Evolutionary conservation across 2,888 invertebrate genomes (phyloP).

Genomic region (Anagyrus pseudococci): DNA sequence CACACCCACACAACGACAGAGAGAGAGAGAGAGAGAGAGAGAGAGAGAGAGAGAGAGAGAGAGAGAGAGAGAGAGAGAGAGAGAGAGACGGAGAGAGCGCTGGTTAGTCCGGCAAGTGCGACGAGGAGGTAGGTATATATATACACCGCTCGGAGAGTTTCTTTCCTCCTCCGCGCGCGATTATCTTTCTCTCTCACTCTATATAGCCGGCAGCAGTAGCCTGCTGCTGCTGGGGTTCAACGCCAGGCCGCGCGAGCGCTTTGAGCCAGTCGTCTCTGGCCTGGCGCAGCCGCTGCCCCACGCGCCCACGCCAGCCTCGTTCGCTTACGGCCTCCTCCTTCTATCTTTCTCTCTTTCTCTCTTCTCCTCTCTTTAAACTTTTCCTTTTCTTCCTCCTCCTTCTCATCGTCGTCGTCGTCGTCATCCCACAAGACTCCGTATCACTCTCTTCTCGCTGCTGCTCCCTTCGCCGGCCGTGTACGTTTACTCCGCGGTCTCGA

Average conservation of each 20-base stretch:
- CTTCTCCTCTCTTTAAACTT: not conserved
- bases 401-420: too few relatives aligned
- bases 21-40: too few relatives aligned
- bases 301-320: constrained; percentile 2
- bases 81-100: not conserved
- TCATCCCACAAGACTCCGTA: too few relatives aligned
- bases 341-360: constrained; percentile 4
- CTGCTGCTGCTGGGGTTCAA: constrained; percentile 17
- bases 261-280: constrained; percentile 25
- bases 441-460: too few relatives aligned
- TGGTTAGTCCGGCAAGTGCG: constrained; percentile 12
- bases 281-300: constrained; percentile 8
- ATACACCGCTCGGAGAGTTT: too few relatives aligned
- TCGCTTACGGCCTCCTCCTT: constrained; percentile 1
- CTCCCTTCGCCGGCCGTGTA: too few relatives aligned
- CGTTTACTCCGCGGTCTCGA: too few relatives aligned
- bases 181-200: not conserved
- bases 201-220: not conserved
- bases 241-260: constrained; percentile 2
- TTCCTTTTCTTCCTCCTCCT: not conserved
- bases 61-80: not conserved
- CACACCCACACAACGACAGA: too few relatives aligned
- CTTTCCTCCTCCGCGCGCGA: too few relatives aligned
- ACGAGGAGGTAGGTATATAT: not conserved
- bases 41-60: too few relatives aligned